phyloP scores from a whole-genome alignment of 2,888 invertebrate genomes.

The Brachypalpus laphriformis region DNA sequence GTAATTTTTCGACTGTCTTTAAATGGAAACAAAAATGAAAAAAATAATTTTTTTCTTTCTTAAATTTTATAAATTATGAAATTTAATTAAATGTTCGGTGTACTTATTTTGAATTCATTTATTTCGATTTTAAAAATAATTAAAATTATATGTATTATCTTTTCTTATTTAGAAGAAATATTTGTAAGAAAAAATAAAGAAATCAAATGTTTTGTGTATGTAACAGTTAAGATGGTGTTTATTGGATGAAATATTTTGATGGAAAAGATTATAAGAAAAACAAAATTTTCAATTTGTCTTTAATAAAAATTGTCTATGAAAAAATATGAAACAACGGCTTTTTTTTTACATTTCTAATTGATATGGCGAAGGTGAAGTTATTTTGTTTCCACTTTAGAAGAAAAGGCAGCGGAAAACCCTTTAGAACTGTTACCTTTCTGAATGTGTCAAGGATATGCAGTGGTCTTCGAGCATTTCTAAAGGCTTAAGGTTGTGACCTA shows the following conservation, averaged over 20 bases:
- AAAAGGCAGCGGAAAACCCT: too few species aligned
- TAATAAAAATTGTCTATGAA: constrained; percentile 62
- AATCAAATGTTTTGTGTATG: constrained; percentile 57
- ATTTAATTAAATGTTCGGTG: constrained; percentile 5
- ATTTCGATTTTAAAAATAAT: constrained; percentile 2
- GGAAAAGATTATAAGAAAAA: constrained; percentile 28
- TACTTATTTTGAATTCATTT: not conserved
- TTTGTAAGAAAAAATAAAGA: constrained; percentile 13
- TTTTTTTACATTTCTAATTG: not conserved
- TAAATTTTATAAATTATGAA: constrained; percentile 18
- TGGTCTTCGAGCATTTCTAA: too few species aligned
- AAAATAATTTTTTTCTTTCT: not conserved
- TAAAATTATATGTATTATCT: constrained; percentile 13
- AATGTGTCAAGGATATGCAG: too few species aligned
- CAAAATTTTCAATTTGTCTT: constrained; percentile 63
- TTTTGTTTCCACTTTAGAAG: too few species aligned
- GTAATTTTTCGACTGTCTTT: constrained; percentile 55
- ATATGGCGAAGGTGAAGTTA: not conserved
- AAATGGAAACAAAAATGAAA: constrained; percentile 1
- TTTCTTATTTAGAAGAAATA: constrained; percentile 30
- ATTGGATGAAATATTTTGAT: constrained; percentile 56
- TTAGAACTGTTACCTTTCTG: too few species aligned
- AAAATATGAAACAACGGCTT: not conserved
- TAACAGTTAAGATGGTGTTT: constrained; percentile 52
- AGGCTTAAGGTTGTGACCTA: too few species aligned